phyloP scores from a whole-genome alignment of 2,797 vertebrate genomes.

The Heliangelus exortis region DNA sequence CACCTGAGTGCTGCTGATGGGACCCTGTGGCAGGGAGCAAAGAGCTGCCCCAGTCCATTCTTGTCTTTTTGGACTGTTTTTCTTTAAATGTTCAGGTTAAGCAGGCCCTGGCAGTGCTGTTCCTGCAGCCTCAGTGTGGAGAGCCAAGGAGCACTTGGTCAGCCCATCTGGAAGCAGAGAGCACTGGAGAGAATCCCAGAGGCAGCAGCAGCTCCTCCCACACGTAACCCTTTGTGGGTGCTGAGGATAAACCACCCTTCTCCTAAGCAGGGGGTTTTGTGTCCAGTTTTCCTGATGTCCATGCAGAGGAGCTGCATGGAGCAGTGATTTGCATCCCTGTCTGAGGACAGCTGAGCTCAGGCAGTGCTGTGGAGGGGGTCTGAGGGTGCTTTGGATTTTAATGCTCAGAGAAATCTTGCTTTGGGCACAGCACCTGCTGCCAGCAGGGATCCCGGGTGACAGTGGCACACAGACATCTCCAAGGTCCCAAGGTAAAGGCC shows the following conservation, averaged over 20 bases:
- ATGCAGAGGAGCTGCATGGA: fast-evolving
- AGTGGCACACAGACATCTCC: background rate
- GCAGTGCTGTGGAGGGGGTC: background rate
- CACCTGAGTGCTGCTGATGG: background rate
- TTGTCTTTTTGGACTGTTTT: background rate
- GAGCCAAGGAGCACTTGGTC: background rate
- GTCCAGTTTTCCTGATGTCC: background rate
- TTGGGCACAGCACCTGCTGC: background rate
- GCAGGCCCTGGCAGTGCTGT: background rate
- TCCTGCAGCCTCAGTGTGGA: background rate
- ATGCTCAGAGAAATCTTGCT: background rate
- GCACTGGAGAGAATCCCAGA: slow-evolving; percentile 40
- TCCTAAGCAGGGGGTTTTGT: background rate
- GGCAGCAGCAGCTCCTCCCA: background rate
- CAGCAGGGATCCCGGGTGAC: background rate
- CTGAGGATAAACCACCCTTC: background rate
- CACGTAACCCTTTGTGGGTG: background rate
- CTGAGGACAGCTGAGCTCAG: background rate
- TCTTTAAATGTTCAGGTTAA: slow-evolving; percentile 10
- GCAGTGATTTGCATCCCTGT: background rate
- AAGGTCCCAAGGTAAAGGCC: background rate
- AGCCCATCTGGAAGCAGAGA: background rate
- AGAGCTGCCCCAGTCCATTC: background rate
- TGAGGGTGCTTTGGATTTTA: slow-evolving; percentile 21
- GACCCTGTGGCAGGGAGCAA: background rate